phyloP scores from a whole-genome alignment of 2,797 vertebrate species.

The Morelia viridis region DNA sequence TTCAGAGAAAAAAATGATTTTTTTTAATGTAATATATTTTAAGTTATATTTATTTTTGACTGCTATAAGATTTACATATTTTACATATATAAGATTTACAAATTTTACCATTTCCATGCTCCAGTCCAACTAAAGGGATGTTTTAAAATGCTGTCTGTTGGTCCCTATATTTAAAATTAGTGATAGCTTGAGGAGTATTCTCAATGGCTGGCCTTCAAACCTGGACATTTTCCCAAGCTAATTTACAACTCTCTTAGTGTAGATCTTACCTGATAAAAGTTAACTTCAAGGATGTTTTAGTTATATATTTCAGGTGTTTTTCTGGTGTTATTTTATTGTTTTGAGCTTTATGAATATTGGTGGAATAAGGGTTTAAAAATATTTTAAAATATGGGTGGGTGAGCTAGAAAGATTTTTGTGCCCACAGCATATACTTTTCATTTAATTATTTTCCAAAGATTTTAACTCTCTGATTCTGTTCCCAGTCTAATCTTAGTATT shows the following conservation, averaged over 20 bases:
- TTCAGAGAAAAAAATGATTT: neutral
- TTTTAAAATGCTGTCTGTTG: neutral
- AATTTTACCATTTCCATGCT: neutral
- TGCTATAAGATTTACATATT: neutral
- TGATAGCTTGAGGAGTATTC: neutral
- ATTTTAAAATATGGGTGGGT: neutral
- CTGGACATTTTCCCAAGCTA: slow-evolving; percentile 14
- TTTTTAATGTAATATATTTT: neutral
- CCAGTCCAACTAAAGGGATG: fast-evolving
- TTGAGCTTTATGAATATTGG: neutral
- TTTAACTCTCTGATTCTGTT: neutral
- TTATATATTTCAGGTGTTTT: neutral
- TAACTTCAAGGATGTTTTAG: neutral
- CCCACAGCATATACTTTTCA: neutral
- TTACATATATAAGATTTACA: neutral
- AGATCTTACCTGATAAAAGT: neutral
- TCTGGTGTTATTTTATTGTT: neutral
- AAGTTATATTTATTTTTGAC: neutral
- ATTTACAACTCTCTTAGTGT: neutral
- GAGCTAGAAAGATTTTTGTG: neutral
- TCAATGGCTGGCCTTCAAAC: neutral
- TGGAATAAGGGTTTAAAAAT: neutral
- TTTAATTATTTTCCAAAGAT: neutral
- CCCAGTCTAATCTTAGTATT: slow-evolving; percentile 23
- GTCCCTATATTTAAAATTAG: neutral